Evolutionary conservation across 2,888 invertebrate genomes (phyloP).

Genomic region (Marronus borbonicus): DNA sequence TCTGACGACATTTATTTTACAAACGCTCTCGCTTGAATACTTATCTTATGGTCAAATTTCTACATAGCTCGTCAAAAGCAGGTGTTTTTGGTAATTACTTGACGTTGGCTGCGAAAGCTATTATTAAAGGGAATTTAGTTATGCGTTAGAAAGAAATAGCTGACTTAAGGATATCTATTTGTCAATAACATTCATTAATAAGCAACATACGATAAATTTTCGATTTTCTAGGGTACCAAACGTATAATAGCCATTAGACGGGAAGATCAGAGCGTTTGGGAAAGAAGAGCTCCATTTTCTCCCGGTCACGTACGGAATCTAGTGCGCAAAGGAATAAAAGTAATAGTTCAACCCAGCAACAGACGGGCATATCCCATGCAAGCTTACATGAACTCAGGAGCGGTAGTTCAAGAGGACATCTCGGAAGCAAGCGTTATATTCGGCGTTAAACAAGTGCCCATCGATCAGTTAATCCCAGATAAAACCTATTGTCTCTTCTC

Average conservation of each 20-base stretch:
- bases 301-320: slow-evolving; percentile 93
- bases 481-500: slow-evolving; percentile 99
- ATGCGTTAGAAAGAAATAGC: neutral
- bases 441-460: slow-evolving; percentile 96
- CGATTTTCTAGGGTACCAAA: slow-evolving; percentile 58
- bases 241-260: slow-evolving; percentile 89
- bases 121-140: too few species aligned
- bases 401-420: slow-evolving; percentile 95
- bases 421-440: slow-evolving; percentile 97
- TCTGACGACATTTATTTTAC: too few species aligned
- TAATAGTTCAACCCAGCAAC: slow-evolving; percentile 98
- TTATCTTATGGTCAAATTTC: too few species aligned
- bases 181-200: neutral
- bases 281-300: slow-evolving; percentile 94
- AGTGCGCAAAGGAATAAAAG: slow-evolving; percentile 90
- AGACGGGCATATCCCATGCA: slow-evolving; percentile 98
- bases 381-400: slow-evolving; percentile 94
- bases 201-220: neutral
- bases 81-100: too few species aligned
- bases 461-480: slow-evolving; percentile 92
- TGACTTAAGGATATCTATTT: neutral
- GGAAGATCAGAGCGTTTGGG: slow-evolving; percentile 97
- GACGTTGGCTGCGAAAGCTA: too few species aligned
- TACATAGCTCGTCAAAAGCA: too few species aligned
- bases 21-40: too few species aligned